A percentile compares a stretch with the other conserved stretches of the same genome.
These are phyloP conservation scores for Pyrrhura leucotis DNA, from an alignment of 2,797 vertebrate species.

Conservation along the genomic window DNA sequence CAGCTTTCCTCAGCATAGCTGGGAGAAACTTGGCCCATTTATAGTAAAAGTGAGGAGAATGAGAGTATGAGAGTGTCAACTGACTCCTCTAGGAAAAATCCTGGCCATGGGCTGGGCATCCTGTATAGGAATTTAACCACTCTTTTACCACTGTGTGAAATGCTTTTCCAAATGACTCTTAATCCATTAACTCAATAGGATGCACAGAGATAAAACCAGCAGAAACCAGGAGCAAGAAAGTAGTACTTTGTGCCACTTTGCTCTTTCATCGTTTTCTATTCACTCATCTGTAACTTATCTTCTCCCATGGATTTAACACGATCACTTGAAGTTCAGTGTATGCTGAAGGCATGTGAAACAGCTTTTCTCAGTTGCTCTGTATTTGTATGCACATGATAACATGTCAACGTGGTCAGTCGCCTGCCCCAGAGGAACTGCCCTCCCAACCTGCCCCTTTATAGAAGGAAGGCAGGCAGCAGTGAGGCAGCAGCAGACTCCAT, in stretches of 20 bases:
- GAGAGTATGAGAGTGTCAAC: not conserved
- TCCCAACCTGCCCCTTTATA: accelerated
- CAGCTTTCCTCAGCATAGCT: not conserved
- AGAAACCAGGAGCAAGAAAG: not conserved
- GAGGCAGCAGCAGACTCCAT: not conserved
- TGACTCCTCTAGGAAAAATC: not conserved
- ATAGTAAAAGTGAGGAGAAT: not conserved
- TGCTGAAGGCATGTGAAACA: not conserved
- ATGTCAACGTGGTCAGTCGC: not conserved
- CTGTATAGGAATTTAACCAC: not conserved
- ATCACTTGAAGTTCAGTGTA: not conserved
- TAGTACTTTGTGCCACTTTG: not conserved
- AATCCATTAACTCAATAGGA: not conserved
- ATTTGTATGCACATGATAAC: not conserved
- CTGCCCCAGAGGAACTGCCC: not conserved
- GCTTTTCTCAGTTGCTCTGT: not conserved
- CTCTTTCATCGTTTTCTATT: not conserved
- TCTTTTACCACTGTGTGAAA: not conserved
- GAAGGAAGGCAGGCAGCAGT: not conserved
- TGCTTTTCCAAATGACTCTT: not conserved
- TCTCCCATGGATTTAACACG: not conserved
- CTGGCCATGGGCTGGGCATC: not conserved
- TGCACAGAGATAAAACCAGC: not conserved
- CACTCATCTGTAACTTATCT: not conserved
- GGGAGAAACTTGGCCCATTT: not conserved